Evolutionary conservation across 2,888 invertebrate species (phyloP), one percentile per base, ranked within the genome.

Genomic region (Drosophila mimica): DNA sequence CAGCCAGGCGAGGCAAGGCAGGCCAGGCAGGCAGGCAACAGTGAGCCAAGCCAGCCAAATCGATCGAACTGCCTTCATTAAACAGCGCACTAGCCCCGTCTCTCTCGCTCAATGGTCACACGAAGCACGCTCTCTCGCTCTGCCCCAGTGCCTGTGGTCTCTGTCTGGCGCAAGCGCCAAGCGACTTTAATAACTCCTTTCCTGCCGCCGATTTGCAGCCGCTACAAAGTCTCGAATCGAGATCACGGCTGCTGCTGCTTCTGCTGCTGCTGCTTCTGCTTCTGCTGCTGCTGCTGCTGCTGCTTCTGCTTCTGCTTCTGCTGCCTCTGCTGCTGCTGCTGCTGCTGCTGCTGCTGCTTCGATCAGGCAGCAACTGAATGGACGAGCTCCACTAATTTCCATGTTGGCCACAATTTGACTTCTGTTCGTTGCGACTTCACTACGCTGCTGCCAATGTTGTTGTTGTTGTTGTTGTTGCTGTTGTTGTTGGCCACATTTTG

Each of bases 391-490:
- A 84, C 88, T 87, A 87, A 87, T 87, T 90, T 87, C 83, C 88
- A 88, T 90, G 90, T 88, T 87, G 90, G 87, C 87, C 88, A 90
- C 90, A 87, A 87, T 88, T 88, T 86, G 90, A 87, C 87, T 87
- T 87, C 87, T 87, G 87, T 87, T 88, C 86, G 74, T 43, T 66
- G 59, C 59, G 59, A 40, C 38, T 56, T 56, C 57, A 49, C 46
- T n/a, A 25, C 25, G 25, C 8, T 48, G 46, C 46, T 46, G 54
- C 56, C 8, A 4, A 9, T 46, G 13, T 20, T 46, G 34, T 36
- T 36, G 15, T 36, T 36, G 4, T n/a, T 17, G 8, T 38, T 17
- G 17, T 25, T 56, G 56, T 33, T 71, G 67, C 9, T 61, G 59
- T 48, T 65, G 59, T 43, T 59, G 52, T 28, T 63, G 72, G 76